Conservation (phyloP, 2,888 invertebrate genomes). For the Ptilodon capucinus region DNA sequence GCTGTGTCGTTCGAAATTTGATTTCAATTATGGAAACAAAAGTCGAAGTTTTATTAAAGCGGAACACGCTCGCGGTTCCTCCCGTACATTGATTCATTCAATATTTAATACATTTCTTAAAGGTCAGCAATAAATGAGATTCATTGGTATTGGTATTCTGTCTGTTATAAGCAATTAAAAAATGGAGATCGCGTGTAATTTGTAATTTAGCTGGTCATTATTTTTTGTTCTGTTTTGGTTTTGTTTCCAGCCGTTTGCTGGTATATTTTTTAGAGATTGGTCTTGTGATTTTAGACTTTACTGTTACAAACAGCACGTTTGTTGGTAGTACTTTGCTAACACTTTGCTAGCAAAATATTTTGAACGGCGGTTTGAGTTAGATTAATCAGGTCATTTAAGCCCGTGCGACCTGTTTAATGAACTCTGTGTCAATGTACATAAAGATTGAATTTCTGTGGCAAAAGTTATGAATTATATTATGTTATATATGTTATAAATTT, state of each 20-base stretch:
- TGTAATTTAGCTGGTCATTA: neutral
- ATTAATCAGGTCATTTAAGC: no score
- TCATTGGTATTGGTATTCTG: slow-evolving; percentile 20
- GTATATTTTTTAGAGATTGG: no score
- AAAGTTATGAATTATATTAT: no score
- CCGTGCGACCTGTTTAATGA: no score
- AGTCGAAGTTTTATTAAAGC: slow-evolving; percentile 72
- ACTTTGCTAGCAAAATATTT: no score
- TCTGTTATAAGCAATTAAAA: slow-evolving; percentile 10
- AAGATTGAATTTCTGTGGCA: no score
- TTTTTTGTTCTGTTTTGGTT: neutral
- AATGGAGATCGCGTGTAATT: slow-evolving; percentile 1
- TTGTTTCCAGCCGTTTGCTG: neutral
- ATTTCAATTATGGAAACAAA: slow-evolving; percentile 76
- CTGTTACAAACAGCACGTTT: no score
- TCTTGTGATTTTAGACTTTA: no score
- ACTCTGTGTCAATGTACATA: no score
- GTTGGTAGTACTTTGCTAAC: no score
- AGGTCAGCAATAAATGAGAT: slow-evolving; percentile 41
- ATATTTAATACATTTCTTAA: slow-evolving; percentile 45
- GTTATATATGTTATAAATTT: no score
- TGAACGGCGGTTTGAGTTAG: no score
- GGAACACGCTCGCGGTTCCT: slow-evolving; percentile 53
- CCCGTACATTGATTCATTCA: slow-evolving; percentile 42
- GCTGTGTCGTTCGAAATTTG: slow-evolving; percentile 75